These are phyloP conservation scores for Megaleporinus macrocephalus DNA, from an alignment of 2,113 vertebrate species.

Conservation along the genomic window DNA sequence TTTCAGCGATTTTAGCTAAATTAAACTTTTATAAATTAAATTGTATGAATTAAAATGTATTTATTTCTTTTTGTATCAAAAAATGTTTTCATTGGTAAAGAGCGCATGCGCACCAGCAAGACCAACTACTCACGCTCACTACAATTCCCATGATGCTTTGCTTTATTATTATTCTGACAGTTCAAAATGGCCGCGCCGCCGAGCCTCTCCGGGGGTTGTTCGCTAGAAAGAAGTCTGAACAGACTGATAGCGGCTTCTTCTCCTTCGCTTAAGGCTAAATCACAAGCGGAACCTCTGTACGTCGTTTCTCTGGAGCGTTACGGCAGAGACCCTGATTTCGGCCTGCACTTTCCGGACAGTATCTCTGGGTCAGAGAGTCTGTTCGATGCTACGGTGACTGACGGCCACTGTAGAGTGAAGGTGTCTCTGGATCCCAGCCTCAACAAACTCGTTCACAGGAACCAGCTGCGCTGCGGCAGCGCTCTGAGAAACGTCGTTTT, in stretches of 20 bases:
- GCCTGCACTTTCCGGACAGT: conserved; percentile 45
- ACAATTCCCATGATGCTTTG: conserved; percentile 42
- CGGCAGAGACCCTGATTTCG: conserved; percentile 46
- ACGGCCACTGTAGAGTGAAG: conserved; percentile 70
- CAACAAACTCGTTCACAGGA: conserved; percentile 68
- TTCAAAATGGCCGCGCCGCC: conserved; percentile 47
- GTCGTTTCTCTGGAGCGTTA: conserved; percentile 54
- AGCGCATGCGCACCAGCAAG: neutral
- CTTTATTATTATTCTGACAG: neutral
- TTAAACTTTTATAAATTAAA: too few species aligned
- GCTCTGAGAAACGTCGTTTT: conserved; percentile 61
- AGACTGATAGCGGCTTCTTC: conserved; percentile 8
- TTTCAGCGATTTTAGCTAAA: too few species aligned
- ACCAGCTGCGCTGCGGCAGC: conserved; percentile 61
- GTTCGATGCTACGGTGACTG: conserved; percentile 74
- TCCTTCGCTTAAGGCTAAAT: conserved; percentile 22
- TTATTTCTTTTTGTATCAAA: too few species aligned
- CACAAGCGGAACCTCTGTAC: conserved; percentile 44
- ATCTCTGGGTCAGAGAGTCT: conserved; percentile 58
- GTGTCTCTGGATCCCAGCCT: conserved; percentile 73
- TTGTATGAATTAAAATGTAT: neutral
- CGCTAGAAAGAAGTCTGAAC: conserved; percentile 39
- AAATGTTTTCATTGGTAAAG: too few species aligned
- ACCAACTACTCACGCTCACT: neutral
- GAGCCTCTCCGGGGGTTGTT: conserved; percentile 17